phyloP scores from a whole-genome alignment of 2,888 invertebrate genomes.

The Tholera decimalis region DNA sequence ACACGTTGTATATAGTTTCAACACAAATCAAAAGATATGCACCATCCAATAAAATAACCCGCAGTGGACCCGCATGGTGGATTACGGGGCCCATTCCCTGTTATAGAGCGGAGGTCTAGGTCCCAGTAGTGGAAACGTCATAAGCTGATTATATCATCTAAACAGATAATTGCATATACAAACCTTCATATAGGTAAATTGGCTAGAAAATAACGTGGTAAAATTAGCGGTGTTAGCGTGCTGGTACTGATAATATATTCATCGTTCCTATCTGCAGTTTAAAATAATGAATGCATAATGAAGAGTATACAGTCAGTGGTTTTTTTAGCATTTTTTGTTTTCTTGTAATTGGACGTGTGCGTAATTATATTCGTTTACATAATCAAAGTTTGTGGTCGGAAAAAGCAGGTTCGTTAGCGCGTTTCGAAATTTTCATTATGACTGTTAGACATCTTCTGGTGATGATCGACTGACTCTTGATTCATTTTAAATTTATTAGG shows the following conservation, averaged over 20 bases:
- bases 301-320: constrained; percentile 31
- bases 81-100: too few relatives aligned
- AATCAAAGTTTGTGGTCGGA: constrained; percentile 3
- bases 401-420: background rate
- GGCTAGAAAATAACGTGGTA: constrained; percentile 44
- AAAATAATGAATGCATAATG: constrained; percentile 43
- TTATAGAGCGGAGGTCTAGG: too few relatives aligned
- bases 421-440: background rate
- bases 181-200: constrained; percentile 51
- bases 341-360: constrained; percentile 31
- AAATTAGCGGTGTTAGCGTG: constrained; percentile 52
- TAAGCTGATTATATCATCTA: too few relatives aligned
- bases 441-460: background rate
- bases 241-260: constrained; percentile 56
- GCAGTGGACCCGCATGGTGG: too few relatives aligned
- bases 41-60: too few relatives aligned
- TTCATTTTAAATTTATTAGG: too few relatives aligned
- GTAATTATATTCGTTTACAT: constrained; percentile 29
- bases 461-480: too few relatives aligned
- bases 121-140: too few relatives aligned
- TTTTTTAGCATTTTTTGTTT: constrained; percentile 28
- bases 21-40: too few relatives aligned
- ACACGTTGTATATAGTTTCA: too few relatives aligned
- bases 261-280: constrained; percentile 39
- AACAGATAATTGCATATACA: constrained; percentile 29